Evolutionary conservation across 2,797 vertebrate species (phyloP).

Genomic region (Erpetoichthys calabaricus): DNA sequence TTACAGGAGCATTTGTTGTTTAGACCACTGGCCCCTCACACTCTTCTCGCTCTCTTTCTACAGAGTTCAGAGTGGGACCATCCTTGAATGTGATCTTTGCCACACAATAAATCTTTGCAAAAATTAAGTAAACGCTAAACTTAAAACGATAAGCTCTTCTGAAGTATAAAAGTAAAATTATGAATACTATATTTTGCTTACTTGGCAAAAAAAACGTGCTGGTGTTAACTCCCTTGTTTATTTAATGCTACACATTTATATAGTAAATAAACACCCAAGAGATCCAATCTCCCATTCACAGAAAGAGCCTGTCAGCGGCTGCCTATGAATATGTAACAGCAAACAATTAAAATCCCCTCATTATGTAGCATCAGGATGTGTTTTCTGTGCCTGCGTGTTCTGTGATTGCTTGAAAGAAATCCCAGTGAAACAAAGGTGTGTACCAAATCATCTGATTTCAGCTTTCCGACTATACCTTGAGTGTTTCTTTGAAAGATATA

Average conservation of each 20-base stretch:
- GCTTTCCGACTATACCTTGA: no score
- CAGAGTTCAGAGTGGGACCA: no score
- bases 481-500: no score
- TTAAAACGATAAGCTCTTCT: background rate
- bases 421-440: no score
- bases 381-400: background rate
- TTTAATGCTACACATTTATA: conserved; percentile 1
- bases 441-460: no score
- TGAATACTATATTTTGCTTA: conserved; percentile 1
- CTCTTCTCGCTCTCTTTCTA: no score
- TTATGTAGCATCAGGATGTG: background rate
- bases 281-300: background rate
- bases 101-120: no score
- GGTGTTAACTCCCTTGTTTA: background rate
- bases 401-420: no score
- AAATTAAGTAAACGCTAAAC: no score
- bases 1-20: no score
- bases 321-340: background rate
- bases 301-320: background rate
- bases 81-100: no score
- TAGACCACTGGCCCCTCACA: no score
- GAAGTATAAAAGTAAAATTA: background rate
- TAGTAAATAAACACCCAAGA: background rate
- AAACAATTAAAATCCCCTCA: conserved; percentile 1
- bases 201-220: background rate